Evolutionary conservation across 2,113 vertebrate species (phyloP), one percentile per base, ranked within the genome.

Genomic region (Cygnus atratus): DNA sequence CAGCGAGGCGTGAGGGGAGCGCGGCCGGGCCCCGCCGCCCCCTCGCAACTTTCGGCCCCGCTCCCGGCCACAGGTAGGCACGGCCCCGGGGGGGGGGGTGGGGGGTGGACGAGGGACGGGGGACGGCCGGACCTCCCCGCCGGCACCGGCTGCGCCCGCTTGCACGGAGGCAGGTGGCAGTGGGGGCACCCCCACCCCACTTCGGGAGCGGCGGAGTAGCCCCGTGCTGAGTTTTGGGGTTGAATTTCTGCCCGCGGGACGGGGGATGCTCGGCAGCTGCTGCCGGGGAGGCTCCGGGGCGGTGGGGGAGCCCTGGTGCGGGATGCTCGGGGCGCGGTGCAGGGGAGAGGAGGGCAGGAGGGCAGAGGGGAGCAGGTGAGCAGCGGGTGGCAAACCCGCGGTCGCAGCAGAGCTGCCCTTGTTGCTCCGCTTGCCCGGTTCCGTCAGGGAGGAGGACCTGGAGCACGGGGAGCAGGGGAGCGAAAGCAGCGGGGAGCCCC

Each of bases 401-500:
- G 11, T 63, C 26, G 15, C 61, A 19, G 37, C 50, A 25, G 50
- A 52, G 50, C 50, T 52, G 50, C 22, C 50, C 7, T 52, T 24
- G 6, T 52, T 24, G 50, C 50, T 52, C 50, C 37, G 37, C 25
- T 63, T 37, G 35, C 37, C 15, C 16, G 37, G 10, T 11, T 29
- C 62, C 8, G 62, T 17, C 61, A 63, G 61, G 24, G 61, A 63
- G n/a, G 37, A 8, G 24, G 66, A 41, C 3, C 35, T 1, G 0
- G 29, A 46, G 20, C 3, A 3, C 9, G 48, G 20, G 7, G 3
- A 10, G 52, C 0, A 0, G 83, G 24, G 58, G 58, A 2, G 48
- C 1, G n/a, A 57, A 78, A 71, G 17, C 46, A 3, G 77, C 7
- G 41, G 63, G 66, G 33, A 61, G 59, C 20, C 2, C 37, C 29